Evolutionary conservation across 2,888 invertebrate genomes (phyloP).

Genomic region (Leptinotarsa juncta): DNA sequence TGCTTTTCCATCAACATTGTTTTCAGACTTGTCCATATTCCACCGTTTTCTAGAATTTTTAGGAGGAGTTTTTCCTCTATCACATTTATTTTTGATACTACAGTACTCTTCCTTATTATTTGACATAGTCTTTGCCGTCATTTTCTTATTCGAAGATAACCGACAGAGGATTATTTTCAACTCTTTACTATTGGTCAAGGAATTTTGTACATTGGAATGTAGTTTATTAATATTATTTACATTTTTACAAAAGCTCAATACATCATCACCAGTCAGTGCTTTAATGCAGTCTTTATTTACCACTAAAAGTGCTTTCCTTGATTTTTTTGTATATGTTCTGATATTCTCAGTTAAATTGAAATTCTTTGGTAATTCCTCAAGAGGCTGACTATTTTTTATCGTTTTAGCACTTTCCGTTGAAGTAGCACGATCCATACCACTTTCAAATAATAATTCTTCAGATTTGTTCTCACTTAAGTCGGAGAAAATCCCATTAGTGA

Average conservation of each 20-base stretch:
- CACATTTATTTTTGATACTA: constrained; percentile 47
- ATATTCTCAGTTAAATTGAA: constrained; percentile 48
- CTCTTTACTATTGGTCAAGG: constrained; percentile 42
- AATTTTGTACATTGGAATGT: constrained; percentile 47
- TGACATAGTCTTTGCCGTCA: constrained; percentile 30
- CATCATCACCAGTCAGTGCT: constrained; percentile 40
- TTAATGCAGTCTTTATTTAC: constrained; percentile 47
- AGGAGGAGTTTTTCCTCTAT: constrained; percentile 47
- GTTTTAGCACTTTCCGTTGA: constrained; percentile 17
- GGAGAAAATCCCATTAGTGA: constrained; percentile 34
- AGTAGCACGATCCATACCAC: constrained; percentile 25
- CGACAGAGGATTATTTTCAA: constrained; percentile 44
- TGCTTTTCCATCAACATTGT: constrained; percentile 45
- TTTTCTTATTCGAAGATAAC: constrained; percentile 34
- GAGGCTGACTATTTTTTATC: constrained; percentile 23
- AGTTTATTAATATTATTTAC: constrained; percentile 45
- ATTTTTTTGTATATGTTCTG: constrained; percentile 45
- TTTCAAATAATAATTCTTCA: constrained; percentile 32
- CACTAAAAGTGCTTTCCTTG: constrained; percentile 37
- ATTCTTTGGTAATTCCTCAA: constrained; percentile 45
- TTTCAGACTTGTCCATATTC: constrained; percentile 48
- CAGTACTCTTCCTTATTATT: constrained; percentile 39
- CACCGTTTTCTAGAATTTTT: constrained; percentile 44
- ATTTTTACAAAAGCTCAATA: constrained; percentile 47
- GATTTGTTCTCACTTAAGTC: constrained; percentile 31